A percentile compares a stretch with the other conserved stretches of the same genome.
phyloP scores from a whole-genome alignment of 2,797 vertebrate species.

The Chanos chanos region DNA sequence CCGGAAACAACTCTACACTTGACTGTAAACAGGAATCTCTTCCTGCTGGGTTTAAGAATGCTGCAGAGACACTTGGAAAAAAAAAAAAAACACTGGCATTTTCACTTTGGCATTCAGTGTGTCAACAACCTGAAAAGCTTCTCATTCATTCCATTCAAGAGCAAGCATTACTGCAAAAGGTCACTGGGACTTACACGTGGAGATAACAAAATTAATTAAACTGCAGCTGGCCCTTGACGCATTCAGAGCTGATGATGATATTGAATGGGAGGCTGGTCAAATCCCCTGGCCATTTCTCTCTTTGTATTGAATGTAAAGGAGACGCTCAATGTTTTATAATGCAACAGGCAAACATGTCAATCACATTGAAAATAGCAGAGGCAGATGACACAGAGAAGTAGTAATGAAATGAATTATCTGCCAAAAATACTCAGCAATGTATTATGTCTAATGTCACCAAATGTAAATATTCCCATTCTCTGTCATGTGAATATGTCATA shows the following conservation, averaged over 20 bases:
- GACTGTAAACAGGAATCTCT: neutral
- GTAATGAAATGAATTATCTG: slow-evolving; percentile 61
- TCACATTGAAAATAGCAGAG: slow-evolving; percentile 53
- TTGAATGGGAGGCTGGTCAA: slow-evolving; percentile 34
- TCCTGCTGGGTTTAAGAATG: neutral
- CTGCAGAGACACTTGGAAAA: slow-evolving; percentile 22
- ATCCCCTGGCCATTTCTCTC: slow-evolving; percentile 56
- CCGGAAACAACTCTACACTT: neutral
- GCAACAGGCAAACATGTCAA: slow-evolving; percentile 60
- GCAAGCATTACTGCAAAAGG: slow-evolving; percentile 69
- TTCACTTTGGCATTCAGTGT: slow-evolving; percentile 58
- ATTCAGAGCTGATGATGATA: slow-evolving; percentile 47
- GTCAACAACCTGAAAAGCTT: slow-evolving; percentile 44
- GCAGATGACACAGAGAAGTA: slow-evolving; percentile 49
- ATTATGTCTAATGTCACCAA: slow-evolving; percentile 58
- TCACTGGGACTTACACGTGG: slow-evolving; percentile 68
- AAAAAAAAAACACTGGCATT: slow-evolving; percentile 65
- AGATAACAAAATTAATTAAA: slow-evolving; percentile 74
- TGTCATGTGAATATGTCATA: slow-evolving; percentile 29
- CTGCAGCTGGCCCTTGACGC: slow-evolving; percentile 45
- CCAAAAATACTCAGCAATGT: slow-evolving; percentile 58
- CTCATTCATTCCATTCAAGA: slow-evolving; percentile 52
- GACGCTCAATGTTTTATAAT: slow-evolving; percentile 42
- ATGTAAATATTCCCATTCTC: slow-evolving; percentile 49
- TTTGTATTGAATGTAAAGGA: slow-evolving; percentile 39